Evolutionary conservation across 2,113 vertebrate genomes (phyloP), one percentile per base, ranked within the genome.

Genomic region (Myiozetetes cayanensis): DNA sequence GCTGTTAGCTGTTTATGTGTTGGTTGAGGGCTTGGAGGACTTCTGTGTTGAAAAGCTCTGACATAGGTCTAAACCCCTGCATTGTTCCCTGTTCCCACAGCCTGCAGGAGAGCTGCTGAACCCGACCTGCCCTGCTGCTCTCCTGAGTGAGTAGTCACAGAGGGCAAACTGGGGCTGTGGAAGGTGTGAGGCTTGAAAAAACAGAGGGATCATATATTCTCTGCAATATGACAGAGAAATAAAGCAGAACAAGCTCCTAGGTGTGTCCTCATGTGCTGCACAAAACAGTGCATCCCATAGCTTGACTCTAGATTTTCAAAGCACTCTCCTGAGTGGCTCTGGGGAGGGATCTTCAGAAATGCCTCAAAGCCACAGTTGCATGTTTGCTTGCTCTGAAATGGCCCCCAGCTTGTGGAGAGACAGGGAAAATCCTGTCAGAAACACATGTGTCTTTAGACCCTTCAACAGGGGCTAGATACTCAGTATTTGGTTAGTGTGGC

Each of bases 391-490:
- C 28, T 52, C 61, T 3, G 1, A 58, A 56, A 33, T 5, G 47
- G 19, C 12, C 9, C 8, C 25, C 16, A 18, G 25, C 28, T 46
- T 58, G 19, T 7, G 44, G 46, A 59, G 49, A 43, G 31, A 53
- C 1, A 6, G n/a, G 37, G 21, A 12, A 5, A 91, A 13, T 13
- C 53, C 33, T 0, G 0, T 35, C 4, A 68, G 85, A 50, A 62
- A 35, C 10, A 9, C 12, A 9, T 1, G 0, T 18, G 2, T 33
- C 6, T 2, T 53, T 72, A 86, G 35, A 33, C 4, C 12, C 24
- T 77, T 12, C 14, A 28, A 7, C 8, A 46, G 8, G 28, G 27
- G 20, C 28, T 27, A 33, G 44, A 61, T 18, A 18, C 23, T 30
- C 41, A 14, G 8, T 1, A 0, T 67, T 79, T 59, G 25, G 52